phyloP scores from a whole-genome alignment of 1,140 invertebrate species.

The Chelonus insularis region DNA sequence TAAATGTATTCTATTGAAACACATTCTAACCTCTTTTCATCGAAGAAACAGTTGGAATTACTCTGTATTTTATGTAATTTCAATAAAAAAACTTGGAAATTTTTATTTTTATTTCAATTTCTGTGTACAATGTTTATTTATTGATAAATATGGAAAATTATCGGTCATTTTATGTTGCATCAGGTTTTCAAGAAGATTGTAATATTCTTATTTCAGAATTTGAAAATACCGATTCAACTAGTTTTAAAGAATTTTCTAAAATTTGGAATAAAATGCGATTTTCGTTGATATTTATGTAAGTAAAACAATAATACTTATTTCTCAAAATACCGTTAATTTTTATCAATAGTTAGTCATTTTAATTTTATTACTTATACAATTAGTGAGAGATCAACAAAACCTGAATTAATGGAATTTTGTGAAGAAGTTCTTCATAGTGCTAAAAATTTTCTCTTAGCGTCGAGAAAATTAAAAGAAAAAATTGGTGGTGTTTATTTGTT shows the following conservation, averaged over 20 bases:
- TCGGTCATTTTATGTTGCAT: conserved; percentile 19
- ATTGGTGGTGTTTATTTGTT: conserved; percentile 52
- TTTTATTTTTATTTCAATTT: too few relatives aligned
- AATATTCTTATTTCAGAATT: conserved; percentile 42
- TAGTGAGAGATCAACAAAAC: conserved; percentile 40
- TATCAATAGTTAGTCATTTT: conserved; percentile 9
- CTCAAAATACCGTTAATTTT: too few relatives aligned
- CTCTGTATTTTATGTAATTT: too few relatives aligned
- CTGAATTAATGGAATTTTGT: conserved; percentile 50
- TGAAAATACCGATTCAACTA: conserved; percentile 36
- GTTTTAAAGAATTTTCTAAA: conserved; percentile 47
- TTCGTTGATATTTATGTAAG: conserved; percentile 49
- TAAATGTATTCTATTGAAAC: too few relatives aligned
- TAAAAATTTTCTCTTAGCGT: conserved; percentile 47
- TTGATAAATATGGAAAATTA: not conserved
- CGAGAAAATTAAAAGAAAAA: conserved; percentile 42
- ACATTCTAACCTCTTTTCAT: too few relatives aligned
- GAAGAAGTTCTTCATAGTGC: conserved; percentile 49
- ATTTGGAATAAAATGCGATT: conserved; percentile 54
- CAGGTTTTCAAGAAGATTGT: conserved; percentile 49
- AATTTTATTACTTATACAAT: conserved; percentile 21
- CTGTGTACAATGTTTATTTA: too few relatives aligned
- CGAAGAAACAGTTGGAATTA: too few relatives aligned
- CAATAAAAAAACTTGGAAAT: too few relatives aligned
- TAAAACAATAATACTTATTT: too few relatives aligned